Evolutionary conservation across 2,888 invertebrate genomes (phyloP).

Genomic region (Agrotis segetum): DNA sequence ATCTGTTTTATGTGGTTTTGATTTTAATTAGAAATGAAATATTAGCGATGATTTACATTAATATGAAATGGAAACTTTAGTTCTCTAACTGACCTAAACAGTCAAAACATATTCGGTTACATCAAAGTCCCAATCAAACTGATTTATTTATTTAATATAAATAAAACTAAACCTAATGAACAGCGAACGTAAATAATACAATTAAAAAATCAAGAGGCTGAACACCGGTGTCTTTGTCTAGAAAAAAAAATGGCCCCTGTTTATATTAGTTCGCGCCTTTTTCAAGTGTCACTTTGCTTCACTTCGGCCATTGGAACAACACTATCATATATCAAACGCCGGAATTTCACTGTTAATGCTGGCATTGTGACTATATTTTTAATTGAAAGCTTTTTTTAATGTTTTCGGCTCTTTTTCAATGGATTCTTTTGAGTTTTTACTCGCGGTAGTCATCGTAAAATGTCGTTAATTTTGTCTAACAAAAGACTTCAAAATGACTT

Average conservation of each 20-base stretch:
- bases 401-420: conserved; percentile 81
- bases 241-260: conserved; percentile 81
- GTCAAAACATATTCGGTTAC: conserved; percentile 32
- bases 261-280: conserved; percentile 89
- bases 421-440: conserved; percentile 62
- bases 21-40: not conserved
- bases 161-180: conserved; percentile 41
- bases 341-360: conserved; percentile 82
- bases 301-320: conserved; percentile 82
- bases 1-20: conserved; percentile 1
- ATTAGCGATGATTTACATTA: too few relatives aligned
- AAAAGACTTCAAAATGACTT: conserved; percentile 90
- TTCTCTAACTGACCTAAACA: not conserved
- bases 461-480: conserved; percentile 79
- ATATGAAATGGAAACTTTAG: not conserved
- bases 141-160: conserved; percentile 52
- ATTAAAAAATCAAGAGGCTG: conserved; percentile 62
- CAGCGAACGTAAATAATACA: conserved; percentile 57
- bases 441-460: conserved; percentile 86
- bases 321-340: conserved; percentile 90
- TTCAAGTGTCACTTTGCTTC: conserved; percentile 90
- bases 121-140: conserved; percentile 50
- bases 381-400: conserved; percentile 83
- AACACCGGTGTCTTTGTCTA: conserved; percentile 77
- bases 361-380: conserved; percentile 88